phyloP scores from a whole-genome alignment of 37 sponge, comb jelly and placozoan species.

The Diacarnus erythraeanus region DNA sequence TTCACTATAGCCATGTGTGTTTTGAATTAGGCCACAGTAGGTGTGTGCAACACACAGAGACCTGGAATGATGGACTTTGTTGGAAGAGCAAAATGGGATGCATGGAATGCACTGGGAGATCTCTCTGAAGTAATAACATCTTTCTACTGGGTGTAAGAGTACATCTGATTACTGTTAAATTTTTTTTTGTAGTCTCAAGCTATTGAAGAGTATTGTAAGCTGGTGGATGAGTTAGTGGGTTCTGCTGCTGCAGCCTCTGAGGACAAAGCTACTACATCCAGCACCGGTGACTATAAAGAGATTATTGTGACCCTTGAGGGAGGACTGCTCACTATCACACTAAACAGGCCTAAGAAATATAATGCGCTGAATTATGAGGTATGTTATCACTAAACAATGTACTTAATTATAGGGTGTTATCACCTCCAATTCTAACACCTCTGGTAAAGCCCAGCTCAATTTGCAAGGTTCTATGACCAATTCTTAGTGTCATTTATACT shows the following conservation, averaged over 20 bases:
- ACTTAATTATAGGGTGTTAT: no score
- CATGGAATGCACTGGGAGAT: slow-evolving; percentile 83
- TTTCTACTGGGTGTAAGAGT: background rate
- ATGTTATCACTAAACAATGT: background rate
- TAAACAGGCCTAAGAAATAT: slow-evolving; percentile 86
- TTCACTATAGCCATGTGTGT: background rate
- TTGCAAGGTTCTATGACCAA: no score
- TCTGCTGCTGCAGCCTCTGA: background rate
- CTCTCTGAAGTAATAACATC: slow-evolving; percentile 38
- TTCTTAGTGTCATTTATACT: no score
- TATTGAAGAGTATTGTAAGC: slow-evolving; percentile 53
- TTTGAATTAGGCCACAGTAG: slow-evolving; percentile 74
- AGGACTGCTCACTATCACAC: slow-evolving; percentile 75
- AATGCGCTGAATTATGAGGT: slow-evolving; percentile 81
- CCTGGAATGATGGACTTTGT: slow-evolving; percentile 94
- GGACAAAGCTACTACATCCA: background rate
- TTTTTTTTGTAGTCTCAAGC: slow-evolving; percentile 52
- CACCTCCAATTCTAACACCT: background rate
- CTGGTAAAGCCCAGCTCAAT: background rate
- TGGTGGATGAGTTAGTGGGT: slow-evolving; percentile 71
- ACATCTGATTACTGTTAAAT: no score
- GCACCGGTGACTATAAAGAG: slow-evolving; percentile 23
- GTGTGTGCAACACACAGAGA: slow-evolving; percentile 75
- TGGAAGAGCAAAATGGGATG: slow-evolving; percentile 93
- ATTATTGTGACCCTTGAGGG: slow-evolving; percentile 55